Evolutionary conservation across 2,797 vertebrate genomes (phyloP), one percentile per base, ranked within the genome.

Genomic region (Amazona ochrocephala): DNA sequence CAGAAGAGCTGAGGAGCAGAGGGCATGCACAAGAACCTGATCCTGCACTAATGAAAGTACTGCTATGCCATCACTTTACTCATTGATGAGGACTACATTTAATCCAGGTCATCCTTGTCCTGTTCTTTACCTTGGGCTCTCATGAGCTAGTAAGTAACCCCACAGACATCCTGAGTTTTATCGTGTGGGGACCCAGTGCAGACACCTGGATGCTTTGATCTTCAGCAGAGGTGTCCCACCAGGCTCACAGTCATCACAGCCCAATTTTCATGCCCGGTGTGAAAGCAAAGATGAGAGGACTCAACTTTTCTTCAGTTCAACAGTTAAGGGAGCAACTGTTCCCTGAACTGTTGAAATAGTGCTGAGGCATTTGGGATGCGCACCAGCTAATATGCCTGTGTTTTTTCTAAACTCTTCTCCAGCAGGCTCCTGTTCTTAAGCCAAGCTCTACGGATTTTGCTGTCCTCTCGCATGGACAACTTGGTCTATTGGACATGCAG

Each of bases 41-140:
- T 19, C 32, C 45, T 32, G 14, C 61, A 30, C 15, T 73, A 34
- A 32, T 22, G 37, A 84, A 4, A 54, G 13, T 39, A 62, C 10
- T 70, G 39, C 13, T 54, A 3, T 1, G 1, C 22, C 8, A 2
- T 13, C 60, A 14, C 13, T 14, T 50, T 15, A 7, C 11, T 72
- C 62, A 13, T 24, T 44, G 70, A 58, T 37, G 47, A 78, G 50
- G 42, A 20, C 65, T 78, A n/a, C 11, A 41, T 12, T 71, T n/a
- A 60, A 41, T 5, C 27, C 76, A 47, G 45, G 11, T 41, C 16
- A 20, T 18, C 58, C 44, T 27, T 48, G 30, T 34, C 44, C 44
- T 77, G 3, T 13, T 76, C 30, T 45, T 77, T 17, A 3, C 14
- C 14, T 58, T 34, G 56, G n/a, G 26, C 24, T 91, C 10, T 13